Conservation (phyloP, 37 sponge, comb jelly and placozoan genomes). For the Mnemiopsis leidyi region DNA sequence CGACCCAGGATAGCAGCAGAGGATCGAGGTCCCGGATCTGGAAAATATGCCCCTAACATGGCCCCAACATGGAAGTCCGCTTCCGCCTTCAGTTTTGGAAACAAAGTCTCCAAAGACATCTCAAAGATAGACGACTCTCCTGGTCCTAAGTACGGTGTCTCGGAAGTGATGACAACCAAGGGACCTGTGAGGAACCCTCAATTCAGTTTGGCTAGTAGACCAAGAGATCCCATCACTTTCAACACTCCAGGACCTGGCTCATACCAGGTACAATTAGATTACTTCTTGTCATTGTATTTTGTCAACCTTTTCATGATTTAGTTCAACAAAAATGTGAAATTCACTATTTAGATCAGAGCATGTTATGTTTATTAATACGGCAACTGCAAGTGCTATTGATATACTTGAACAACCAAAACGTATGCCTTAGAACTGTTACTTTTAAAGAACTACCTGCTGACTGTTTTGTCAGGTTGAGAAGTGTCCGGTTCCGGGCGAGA, state of each 20-base stretch:
- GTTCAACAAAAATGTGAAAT: too few species aligned
- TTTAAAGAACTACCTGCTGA: too few species aligned
- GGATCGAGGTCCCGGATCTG: constrained; percentile 48
- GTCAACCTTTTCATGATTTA: too few species aligned
- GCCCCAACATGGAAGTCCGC: constrained; percentile 53
- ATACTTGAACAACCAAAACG: too few species aligned
- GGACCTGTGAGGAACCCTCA: constrained; percentile 63
- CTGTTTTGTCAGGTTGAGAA: constrained; percentile 61
- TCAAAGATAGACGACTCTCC: constrained; percentile 23
- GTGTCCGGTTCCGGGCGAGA: constrained; percentile 54
- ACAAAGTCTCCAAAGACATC: not conserved
- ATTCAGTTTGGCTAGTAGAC: constrained; percentile 29
- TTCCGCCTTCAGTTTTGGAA: constrained; percentile 3
- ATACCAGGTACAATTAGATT: constrained; percentile 64
- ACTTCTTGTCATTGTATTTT: too few species aligned
- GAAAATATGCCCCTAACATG: constrained; percentile 56
- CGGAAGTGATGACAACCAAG: constrained; percentile 40
- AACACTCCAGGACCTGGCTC: constrained; percentile 66
- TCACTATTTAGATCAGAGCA: too few species aligned
- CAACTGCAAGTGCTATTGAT: too few species aligned
- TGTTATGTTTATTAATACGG: too few species aligned
- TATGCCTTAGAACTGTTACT: too few species aligned
- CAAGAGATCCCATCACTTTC: constrained; percentile 39
- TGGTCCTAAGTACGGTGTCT: constrained; percentile 53
- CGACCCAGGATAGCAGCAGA: constrained; percentile 34